phyloP scores from a whole-genome alignment of 2,888 invertebrate species.

The Mythimna vitellina region DNA sequence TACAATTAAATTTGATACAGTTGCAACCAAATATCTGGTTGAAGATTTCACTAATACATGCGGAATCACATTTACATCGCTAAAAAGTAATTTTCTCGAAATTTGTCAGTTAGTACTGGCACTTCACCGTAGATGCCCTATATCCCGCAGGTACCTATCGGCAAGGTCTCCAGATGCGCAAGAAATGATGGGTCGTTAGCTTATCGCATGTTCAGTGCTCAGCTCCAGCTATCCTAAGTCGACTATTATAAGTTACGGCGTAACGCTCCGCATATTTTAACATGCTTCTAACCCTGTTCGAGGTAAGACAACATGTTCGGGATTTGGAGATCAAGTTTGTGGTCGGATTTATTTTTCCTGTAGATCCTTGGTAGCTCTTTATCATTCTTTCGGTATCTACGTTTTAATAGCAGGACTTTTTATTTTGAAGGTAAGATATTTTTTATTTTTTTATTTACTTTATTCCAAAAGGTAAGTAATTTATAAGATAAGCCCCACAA shows the following conservation, averaged over 20 bases:
- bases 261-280: slow-evolving; percentile 40
- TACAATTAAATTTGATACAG: too few relatives aligned
- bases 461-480: too few relatives aligned
- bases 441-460: too few relatives aligned
- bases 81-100: too few relatives aligned
- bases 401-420: neutral
- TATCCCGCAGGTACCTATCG: slow-evolving; percentile 20
- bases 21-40: too few relatives aligned
- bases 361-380: neutral
- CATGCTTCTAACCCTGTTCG: slow-evolving; percentile 28
- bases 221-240: slow-evolving; percentile 26
- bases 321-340: slow-evolving; percentile 14
- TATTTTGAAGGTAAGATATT: neutral
- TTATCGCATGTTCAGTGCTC: slow-evolving; percentile 37
- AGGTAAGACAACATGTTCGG: slow-evolving; percentile 25
- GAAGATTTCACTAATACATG: too few relatives aligned
- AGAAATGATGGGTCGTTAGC: slow-evolving; percentile 51
- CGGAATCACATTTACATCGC: too few relatives aligned
- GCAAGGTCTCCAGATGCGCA: slow-evolving; percentile 21
- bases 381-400: neutral
- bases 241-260: slow-evolving; percentile 44
- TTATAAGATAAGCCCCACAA: too few relatives aligned
- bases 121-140: too few relatives aligned
- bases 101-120: too few relatives aligned
- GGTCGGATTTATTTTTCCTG: slow-evolving; percentile 3